phyloP scores from a whole-genome alignment of 2,113 vertebrate species.

The Arothron firmamentum region DNA sequence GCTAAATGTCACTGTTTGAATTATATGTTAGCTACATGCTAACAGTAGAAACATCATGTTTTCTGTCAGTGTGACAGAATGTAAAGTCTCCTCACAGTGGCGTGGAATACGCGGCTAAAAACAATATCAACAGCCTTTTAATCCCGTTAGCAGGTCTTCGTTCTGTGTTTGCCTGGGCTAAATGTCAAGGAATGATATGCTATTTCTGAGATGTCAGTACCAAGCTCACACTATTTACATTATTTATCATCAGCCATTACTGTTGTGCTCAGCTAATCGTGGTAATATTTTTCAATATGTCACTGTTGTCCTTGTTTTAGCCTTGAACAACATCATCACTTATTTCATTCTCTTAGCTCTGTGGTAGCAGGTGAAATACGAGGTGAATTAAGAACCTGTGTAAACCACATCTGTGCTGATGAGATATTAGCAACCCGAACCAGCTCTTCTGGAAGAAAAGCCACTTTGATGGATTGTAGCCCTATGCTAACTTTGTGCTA shows the following conservation, averaged over 20 bases:
- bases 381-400: not conserved
- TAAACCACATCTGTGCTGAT: not conserved
- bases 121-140: too few species aligned
- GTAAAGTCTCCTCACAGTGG: too few species aligned
- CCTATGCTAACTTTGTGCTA: not conserved
- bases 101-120: too few species aligned
- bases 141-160: too few species aligned
- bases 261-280: not conserved
- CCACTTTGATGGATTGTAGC: not conserved
- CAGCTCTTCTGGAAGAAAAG: not conserved
- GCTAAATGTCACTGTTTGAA: not conserved
- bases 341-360: not conserved
- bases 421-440: not conserved
- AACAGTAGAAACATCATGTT: too few species aligned
- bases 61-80: too few species aligned
- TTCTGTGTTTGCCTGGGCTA: too few species aligned
- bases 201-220: too few species aligned
- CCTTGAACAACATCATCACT: not conserved
- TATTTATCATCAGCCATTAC: not conserved
- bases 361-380: not conserved
- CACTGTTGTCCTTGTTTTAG: not conserved
- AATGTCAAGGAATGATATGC: too few species aligned
- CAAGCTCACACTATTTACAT: not conserved
- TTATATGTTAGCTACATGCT: not conserved
- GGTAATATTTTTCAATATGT: not conserved